These are phyloP conservation scores for Chamaea fasciata DNA, from an alignment of 2,113 vertebrate genomes.

Conservation along the genomic window DNA sequence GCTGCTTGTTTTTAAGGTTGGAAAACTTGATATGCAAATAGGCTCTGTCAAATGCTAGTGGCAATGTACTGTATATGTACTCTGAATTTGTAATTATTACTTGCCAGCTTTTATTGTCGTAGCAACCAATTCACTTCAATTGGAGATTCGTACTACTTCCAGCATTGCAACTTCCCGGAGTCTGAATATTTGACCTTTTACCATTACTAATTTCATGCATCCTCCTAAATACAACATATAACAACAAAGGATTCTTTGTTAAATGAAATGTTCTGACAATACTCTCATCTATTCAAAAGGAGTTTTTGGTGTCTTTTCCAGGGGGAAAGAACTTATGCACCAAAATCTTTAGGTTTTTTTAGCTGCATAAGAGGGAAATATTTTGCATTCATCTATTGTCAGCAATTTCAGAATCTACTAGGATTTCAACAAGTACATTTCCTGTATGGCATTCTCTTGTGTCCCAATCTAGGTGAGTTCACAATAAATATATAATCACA, in stretches of 20 bases:
- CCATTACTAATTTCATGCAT: not conserved
- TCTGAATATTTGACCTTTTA: not conserved
- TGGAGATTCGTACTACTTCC: not conserved
- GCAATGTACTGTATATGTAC: not conserved
- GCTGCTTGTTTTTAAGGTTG: not conserved
- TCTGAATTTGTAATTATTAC: not conserved
- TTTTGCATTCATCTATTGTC: not conserved
- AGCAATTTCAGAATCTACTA: not conserved
- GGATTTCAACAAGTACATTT: not conserved
- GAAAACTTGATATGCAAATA: not conserved
- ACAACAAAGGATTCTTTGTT: not conserved
- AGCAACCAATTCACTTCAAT: not conserved
- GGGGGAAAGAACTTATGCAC: fast-evolving
- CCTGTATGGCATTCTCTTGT: not conserved
- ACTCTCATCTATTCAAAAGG: not conserved
- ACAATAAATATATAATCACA: not conserved
- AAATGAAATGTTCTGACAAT: not conserved
- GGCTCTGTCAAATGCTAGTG: not conserved
- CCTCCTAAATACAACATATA: not conserved
- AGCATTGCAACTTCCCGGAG: not conserved
- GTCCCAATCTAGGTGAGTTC: not conserved
- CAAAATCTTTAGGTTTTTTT: not conserved
- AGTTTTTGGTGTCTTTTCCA: not conserved
- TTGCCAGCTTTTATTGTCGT: not conserved
- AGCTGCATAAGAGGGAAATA: not conserved